phyloP scores from a whole-genome alignment of 2,113 vertebrate species.

The Paedocypris sp. region DNA sequence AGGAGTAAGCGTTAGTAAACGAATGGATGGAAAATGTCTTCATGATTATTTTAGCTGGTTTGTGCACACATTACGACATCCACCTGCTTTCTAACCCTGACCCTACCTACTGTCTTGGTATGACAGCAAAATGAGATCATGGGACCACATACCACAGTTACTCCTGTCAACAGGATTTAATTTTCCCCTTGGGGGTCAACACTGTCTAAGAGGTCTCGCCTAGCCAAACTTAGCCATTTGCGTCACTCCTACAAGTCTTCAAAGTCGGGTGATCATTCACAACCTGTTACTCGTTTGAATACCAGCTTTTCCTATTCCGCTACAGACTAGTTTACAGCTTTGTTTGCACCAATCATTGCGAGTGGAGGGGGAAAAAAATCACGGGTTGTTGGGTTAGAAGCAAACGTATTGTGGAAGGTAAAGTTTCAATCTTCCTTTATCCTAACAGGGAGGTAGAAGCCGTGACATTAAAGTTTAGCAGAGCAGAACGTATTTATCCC shows the following conservation, averaged over 20 bases:
- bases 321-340: background rate
- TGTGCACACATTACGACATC: no score
- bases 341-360: no score
- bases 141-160: slow-evolving; percentile 14
- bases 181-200: slow-evolving; percentile 20
- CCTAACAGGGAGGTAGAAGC: slow-evolving; percentile 23
- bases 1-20: no score
- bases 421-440: slow-evolving; percentile 12
- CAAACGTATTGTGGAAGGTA: slow-evolving; percentile 20
- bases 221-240: background rate
- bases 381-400: slow-evolving; percentile 16
- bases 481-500: slow-evolving; percentile 44
- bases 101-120: background rate
- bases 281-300: background rate
- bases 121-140: slow-evolving; percentile 16
- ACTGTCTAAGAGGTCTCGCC: background rate
- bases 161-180: slow-evolving; percentile 24
- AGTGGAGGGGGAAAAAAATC: slow-evolving; percentile 1
- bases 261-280: background rate
- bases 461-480: slow-evolving; percentile 42
- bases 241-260: background rate
- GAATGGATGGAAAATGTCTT: no score
- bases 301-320: background rate
- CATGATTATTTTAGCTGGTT: no score
- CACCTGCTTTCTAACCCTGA: slow-evolving; percentile 1